phyloP scores from a whole-genome alignment of 2,888 invertebrate species.

The Phalera bucephala region DNA sequence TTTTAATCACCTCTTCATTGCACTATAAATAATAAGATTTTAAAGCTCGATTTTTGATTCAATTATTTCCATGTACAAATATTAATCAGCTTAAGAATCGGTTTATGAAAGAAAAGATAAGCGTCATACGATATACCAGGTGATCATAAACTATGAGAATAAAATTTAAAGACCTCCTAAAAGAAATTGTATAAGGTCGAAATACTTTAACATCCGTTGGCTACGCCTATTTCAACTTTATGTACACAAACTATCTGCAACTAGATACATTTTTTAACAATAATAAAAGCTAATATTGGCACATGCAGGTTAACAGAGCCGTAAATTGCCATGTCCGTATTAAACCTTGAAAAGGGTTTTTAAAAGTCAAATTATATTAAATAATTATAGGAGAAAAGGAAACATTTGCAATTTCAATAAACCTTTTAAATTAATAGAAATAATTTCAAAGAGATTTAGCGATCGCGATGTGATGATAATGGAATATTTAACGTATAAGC shows the following conservation, averaged over 20 bases:
- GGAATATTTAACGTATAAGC: too few relatives aligned
- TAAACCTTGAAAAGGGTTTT: too few relatives aligned
- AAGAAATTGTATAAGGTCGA: slow-evolving; percentile 5
- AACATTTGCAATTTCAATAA: too few relatives aligned
- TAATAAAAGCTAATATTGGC: slow-evolving; percentile 28
- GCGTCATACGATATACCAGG: slow-evolving; percentile 9
- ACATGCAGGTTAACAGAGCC: slow-evolving; percentile 15
- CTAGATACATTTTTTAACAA: slow-evolving; percentile 14
- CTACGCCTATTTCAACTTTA: slow-evolving; percentile 20
- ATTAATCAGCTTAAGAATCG: not conserved
- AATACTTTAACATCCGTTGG: slow-evolving; percentile 13
- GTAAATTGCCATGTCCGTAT: too few relatives aligned
- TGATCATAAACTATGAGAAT: slow-evolving; percentile 12
- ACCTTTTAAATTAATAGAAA: too few relatives aligned
- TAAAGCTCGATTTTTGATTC: slow-evolving; percentile 39
- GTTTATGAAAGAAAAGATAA: not conserved
- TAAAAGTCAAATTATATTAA: too few relatives aligned
- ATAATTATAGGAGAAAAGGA: too few relatives aligned
- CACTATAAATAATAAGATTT: slow-evolving; percentile 29
- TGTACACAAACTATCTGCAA: slow-evolving; percentile 20
- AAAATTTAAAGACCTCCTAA: slow-evolving; percentile 5
- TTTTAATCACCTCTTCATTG: slow-evolving; percentile 21
- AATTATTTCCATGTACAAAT: not conserved
- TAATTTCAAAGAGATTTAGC: too few relatives aligned
- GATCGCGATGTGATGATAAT: too few relatives aligned